Percentiles rank a stretch among this genome's conserved stretches.
phyloP scores from a whole-genome alignment of 2,888 invertebrate species.

The Prenolepis imparis region DNA sequence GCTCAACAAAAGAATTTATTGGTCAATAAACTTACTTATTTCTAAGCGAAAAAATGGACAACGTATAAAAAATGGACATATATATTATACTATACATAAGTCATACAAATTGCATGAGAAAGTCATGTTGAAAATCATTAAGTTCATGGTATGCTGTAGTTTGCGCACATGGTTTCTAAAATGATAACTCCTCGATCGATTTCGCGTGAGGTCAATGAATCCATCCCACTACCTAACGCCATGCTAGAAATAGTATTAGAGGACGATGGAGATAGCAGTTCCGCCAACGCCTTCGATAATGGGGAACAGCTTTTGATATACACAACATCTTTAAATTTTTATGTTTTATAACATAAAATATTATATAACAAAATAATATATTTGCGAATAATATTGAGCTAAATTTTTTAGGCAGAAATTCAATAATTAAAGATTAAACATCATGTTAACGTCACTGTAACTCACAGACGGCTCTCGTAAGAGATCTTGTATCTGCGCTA shows the following conservation, averaged over 20 bases:
- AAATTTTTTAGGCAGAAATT: background rate
- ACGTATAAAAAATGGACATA: background rate
- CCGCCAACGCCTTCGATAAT: slow-evolving; percentile 50
- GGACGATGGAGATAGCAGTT: slow-evolving; percentile 30
- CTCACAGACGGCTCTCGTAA: background rate
- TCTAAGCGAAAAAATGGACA: background rate
- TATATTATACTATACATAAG: background rate
- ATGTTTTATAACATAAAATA: background rate
- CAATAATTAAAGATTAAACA: background rate
- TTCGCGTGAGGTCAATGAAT: slow-evolving; percentile 74
- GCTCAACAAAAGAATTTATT: background rate
- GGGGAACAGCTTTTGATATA: slow-evolving; percentile 16
- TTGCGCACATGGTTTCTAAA: slow-evolving; percentile 33
- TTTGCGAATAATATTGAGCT: background rate
- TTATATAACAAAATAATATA: background rate
- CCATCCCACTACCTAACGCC: slow-evolving; percentile 41
- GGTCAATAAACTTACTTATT: background rate
- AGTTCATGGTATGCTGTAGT: slow-evolving; percentile 46
- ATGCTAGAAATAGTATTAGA: slow-evolving; percentile 44
- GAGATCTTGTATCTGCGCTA: background rate
- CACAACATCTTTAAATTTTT: slow-evolving; percentile 26
- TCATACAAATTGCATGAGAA: background rate
- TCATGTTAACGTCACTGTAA: background rate
- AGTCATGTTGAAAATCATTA: slow-evolving; percentile 8
- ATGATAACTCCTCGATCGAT: slow-evolving; percentile 70